These are phyloP conservation scores for Anser brachyrhynchus DNA, from an alignment of 2,113 vertebrate genomes.

Conservation along the genomic window DNA sequence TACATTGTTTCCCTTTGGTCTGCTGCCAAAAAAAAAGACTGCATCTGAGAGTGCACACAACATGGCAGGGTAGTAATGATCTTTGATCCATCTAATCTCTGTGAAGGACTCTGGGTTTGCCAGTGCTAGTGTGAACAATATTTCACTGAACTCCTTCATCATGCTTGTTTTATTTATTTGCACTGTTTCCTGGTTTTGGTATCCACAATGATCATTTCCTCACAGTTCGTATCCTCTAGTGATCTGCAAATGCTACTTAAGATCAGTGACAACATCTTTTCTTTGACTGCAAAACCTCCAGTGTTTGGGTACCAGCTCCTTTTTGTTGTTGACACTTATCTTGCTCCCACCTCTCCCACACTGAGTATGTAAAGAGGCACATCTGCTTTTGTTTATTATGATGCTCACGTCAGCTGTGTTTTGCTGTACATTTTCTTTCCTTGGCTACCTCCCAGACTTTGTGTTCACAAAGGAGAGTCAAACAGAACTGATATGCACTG, in stretches of 20 bases:
- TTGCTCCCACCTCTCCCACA: neutral
- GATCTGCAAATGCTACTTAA: neutral
- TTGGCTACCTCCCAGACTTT: conserved; percentile 2
- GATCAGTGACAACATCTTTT: neutral
- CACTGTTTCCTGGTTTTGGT: neutral
- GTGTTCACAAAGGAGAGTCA: neutral
- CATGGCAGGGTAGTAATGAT: neutral
- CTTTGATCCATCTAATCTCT: neutral
- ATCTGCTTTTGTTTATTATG: conserved; percentile 44
- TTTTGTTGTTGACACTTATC: neutral
- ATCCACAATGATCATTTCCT: neutral
- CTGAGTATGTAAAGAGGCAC: neutral
- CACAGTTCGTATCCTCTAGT: neutral
- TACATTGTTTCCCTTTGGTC: neutral
- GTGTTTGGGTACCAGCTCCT: neutral
- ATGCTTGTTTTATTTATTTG: neutral
- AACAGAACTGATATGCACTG: neutral
- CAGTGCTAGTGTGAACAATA: neutral
- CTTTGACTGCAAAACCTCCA: neutral
- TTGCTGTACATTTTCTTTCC: conserved; percentile 15
- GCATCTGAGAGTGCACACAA: neutral
- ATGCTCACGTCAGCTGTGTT: conserved; percentile 10
- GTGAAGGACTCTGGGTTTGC: neutral
- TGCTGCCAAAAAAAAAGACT: neutral
- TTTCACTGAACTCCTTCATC: neutral